phyloP scores from a whole-genome alignment of 2,888 invertebrate genomes.

The Ethmia dodecea region DNA sequence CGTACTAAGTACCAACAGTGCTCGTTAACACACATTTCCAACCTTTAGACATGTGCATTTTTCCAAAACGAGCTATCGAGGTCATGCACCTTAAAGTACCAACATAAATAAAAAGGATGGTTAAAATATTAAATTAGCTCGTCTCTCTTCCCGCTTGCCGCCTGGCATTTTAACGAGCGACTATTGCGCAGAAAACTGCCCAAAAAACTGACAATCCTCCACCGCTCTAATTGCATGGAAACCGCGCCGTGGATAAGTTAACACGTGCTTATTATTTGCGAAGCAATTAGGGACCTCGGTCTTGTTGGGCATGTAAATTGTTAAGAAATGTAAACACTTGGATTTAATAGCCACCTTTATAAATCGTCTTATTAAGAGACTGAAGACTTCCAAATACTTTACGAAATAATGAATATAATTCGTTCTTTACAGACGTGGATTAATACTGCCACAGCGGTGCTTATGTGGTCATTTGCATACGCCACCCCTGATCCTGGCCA shows the following conservation, averaged over 20 bases:
- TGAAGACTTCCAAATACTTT: too few species aligned
- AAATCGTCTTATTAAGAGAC: too few species aligned
- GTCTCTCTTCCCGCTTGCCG: slow-evolving; percentile 44
- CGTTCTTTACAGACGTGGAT: slow-evolving; percentile 23
- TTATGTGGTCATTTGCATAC: slow-evolving; percentile 20
- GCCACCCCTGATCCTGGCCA: slow-evolving; percentile 19
- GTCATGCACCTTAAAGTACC: slow-evolving; percentile 44
- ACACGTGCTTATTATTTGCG: slow-evolving; percentile 6
- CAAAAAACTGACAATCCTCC: slow-evolving; percentile 40
- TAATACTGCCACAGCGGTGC: slow-evolving; percentile 14
- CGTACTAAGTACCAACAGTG: slow-evolving; percentile 8
- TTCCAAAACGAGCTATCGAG: slow-evolving; percentile 47
- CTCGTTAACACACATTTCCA: slow-evolving; percentile 33
- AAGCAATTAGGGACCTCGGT: slow-evolving; percentile 4
- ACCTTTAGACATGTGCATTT: slow-evolving; percentile 32
- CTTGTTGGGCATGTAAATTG: too few species aligned
- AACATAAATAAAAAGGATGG: slow-evolving; percentile 49
- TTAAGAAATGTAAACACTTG: too few species aligned
- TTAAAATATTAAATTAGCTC: slow-evolving; percentile 58
- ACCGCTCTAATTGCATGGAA: slow-evolving; percentile 52
- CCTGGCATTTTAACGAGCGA: slow-evolving; percentile 65
- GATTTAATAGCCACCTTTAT: too few species aligned
- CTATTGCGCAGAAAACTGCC: slow-evolving; percentile 34
- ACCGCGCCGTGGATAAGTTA: slow-evolving; percentile 20
- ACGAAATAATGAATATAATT: too few species aligned